Evolutionary conservation across 1,140 invertebrate species (phyloP).

Genomic region (Drosophila sulfurigaster): DNA sequence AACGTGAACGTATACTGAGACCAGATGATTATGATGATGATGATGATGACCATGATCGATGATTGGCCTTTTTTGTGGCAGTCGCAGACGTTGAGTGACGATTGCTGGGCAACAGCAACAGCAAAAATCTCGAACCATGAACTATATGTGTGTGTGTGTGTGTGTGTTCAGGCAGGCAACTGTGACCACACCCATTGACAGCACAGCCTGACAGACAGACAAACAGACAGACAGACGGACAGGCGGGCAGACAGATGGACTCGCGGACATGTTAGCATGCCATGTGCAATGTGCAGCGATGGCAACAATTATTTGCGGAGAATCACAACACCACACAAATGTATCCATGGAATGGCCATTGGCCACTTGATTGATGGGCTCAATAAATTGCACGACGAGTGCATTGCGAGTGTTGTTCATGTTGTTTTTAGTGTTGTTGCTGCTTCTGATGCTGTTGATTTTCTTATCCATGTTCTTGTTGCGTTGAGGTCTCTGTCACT

Average conservation of each 20-base stretch:
- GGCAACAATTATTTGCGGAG: slow-evolving; percentile 72
- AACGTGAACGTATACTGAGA: slow-evolving; percentile 1
- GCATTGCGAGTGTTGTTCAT: slow-evolving; percentile 46
- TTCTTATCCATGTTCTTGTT: slow-evolving; percentile 23
- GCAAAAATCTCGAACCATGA: slow-evolving; percentile 44
- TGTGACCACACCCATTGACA: slow-evolving; percentile 79
- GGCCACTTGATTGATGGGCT: slow-evolving; percentile 78
- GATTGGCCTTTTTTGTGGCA: slow-evolving; percentile 80
- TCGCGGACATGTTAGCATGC: slow-evolving; percentile 1
- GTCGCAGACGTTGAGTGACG: slow-evolving; percentile 72
- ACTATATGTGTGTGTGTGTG: slow-evolving; percentile 33
- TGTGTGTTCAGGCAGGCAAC: slow-evolving; percentile 25
- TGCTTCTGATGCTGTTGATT: slow-evolving; percentile 10
- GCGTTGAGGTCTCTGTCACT: slow-evolving; percentile 33
- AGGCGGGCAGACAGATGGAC: not conserved
- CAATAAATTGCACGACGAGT: slow-evolving; percentile 75
- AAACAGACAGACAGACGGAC: slow-evolving; percentile 33
- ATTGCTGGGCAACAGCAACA: slow-evolving; percentile 51
- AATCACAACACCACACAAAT: slow-evolving; percentile 63
- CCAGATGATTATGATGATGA: slow-evolving; percentile 46
- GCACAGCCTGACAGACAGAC: slow-evolving; percentile 12
- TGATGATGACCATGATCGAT: slow-evolving; percentile 83
- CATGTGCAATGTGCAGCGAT: slow-evolving; percentile 65
- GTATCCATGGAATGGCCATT: slow-evolving; percentile 67
- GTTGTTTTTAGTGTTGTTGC: slow-evolving; percentile 32